phyloP scores from a whole-genome alignment of 1,140 invertebrate species.

The Hestina assimilis region DNA sequence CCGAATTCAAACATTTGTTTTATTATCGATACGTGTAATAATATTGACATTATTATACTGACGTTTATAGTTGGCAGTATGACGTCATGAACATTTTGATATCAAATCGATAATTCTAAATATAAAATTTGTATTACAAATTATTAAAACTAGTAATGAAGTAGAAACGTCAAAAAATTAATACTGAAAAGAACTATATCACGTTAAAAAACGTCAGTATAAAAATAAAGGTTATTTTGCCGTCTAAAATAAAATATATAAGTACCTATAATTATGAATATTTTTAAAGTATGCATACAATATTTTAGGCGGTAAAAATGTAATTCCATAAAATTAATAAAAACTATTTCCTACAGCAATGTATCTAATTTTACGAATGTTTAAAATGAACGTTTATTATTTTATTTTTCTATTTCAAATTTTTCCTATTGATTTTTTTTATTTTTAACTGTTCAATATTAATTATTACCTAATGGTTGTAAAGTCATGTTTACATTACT shows the following conservation, averaged over 20 bases:
- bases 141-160: too few relatives aligned
- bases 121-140: too few relatives aligned
- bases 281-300: too few relatives aligned
- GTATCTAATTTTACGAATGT: background rate
- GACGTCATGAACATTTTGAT: too few relatives aligned
- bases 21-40: background rate
- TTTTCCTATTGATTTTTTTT: background rate
- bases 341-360: background rate
- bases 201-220: too few relatives aligned
- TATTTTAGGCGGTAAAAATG: background rate
- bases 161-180: too few relatives aligned
- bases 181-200: too few relatives aligned
- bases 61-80: background rate
- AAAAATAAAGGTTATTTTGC: too few relatives aligned
- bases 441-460: background rate
- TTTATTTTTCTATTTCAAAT: background rate
- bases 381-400: background rate
- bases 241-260: too few relatives aligned
- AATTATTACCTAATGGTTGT: background rate
- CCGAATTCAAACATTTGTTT: background rate
- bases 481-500: background rate
- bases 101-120: too few relatives aligned
- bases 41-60: background rate
- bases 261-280: too few relatives aligned
- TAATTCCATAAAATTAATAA: background rate